Base-by-base conservation (phyloP, 2,888 invertebrate species). In the Pseudococcus viburni region DNA sequence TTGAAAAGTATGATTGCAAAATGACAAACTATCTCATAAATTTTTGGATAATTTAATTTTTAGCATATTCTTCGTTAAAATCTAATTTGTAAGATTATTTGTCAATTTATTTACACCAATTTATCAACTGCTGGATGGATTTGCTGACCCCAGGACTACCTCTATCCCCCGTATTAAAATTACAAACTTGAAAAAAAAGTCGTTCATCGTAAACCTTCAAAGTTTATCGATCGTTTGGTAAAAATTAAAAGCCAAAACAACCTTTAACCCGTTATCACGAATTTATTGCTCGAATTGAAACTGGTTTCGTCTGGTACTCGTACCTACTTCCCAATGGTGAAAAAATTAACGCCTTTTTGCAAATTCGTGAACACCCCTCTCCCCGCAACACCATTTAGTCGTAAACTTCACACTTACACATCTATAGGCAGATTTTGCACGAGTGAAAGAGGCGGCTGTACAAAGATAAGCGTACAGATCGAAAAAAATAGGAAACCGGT, bases 401-500 rank as follows among this genome's bases (percentile, higher is more conserved):
- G 68, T 33, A 73, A 73, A 73, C 26, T 73, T 33, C 11, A 73
- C 68, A 73, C 11, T 11, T 33, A n/a, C 19, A 59, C 68, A 12
- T 15, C 26, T 33, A 33, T 33, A 33, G 68, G 15, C 26, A 26
- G 26, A 26, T 73, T 73, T 73, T 73, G 68, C 68, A 73, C 68
- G 2, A 3, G 59, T 12, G 68, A 33, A 73, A 73, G 68, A 73
- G 26, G 26, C 68, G 68, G 33, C 12, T 73, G 68, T 64, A 22
- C 26, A 73, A 73, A 73, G 68, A 73, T 51, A 84, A 22, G 22
- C 8, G 48, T 73, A 33, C 73, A 33, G 3, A 33, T 33, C 19
- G 39, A 51, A 3, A 48, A 22, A 48, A 39, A 33, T 33, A 33
- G 26, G 26, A 84, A 84, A 84, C 84, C 84, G 84, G 84, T 84